Evolutionary conservation across 2,797 vertebrate species (phyloP).

Genomic region (Arctocebus calabarensis): DNA sequence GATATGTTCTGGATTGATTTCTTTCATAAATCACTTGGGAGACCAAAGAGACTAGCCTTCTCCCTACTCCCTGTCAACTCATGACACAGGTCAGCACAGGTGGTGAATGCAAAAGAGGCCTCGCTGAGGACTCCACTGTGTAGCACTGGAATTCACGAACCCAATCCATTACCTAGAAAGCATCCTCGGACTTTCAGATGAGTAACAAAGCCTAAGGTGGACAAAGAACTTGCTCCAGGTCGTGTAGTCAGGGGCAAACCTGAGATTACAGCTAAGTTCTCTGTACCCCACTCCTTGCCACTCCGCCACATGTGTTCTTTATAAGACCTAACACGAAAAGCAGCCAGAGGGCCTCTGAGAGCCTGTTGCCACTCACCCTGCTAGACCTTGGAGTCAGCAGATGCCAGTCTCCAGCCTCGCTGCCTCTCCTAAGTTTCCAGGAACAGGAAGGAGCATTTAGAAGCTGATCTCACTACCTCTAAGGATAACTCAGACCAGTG

Average conservation of each 20-base stretch:
- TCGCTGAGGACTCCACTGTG: rapidly evolving
- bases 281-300: background rate
- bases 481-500: background rate
- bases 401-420: background rate
- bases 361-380: background rate
- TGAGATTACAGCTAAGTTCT: background rate
- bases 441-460: background rate
- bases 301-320: background rate
- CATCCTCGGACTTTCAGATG: background rate
- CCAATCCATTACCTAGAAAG: background rate
- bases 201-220: background rate
- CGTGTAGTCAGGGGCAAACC: background rate
- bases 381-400: background rate
- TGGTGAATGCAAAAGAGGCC: background rate
- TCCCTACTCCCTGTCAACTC: background rate
- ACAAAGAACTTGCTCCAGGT: background rate
- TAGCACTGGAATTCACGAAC: background rate
- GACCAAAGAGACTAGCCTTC: background rate
- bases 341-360: background rate
- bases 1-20: conserved; percentile 70
- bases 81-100: background rate
- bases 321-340: background rate
- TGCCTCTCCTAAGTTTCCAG: background rate
- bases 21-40: conserved; percentile 67
- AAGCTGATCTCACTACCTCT: background rate